A percentile compares a stretch with the other conserved stretches of the same genome.
phyloP scores from a whole-genome alignment of 2,888 invertebrate genomes.

The Trypoxylon attenuatum region DNA sequence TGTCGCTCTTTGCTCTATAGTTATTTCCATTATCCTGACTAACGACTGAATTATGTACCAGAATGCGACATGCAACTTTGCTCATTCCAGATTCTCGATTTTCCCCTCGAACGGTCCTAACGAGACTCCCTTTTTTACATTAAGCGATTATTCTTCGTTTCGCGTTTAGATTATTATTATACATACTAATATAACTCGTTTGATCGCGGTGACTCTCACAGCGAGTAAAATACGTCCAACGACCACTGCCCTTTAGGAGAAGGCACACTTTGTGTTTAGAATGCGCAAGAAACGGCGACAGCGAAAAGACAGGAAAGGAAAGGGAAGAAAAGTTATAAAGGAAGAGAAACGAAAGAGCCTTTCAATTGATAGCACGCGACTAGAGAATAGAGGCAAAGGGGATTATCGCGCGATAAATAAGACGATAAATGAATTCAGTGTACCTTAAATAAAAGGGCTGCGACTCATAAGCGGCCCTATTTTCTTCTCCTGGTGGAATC shows the following conservation, averaged over 20 bases:
- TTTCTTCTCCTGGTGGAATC: slow-evolving; percentile 28
- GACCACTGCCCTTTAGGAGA: slow-evolving; percentile 44
- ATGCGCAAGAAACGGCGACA: slow-evolving; percentile 3
- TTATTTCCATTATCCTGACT: not conserved
- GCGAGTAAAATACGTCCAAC: slow-evolving; percentile 50
- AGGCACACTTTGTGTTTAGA: no score
- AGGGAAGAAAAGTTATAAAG: not conserved
- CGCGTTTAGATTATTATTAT: slow-evolving; percentile 3
- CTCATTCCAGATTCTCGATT: slow-evolving; percentile 31
- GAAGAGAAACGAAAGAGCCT: not conserved
- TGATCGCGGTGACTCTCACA: slow-evolving; percentile 23
- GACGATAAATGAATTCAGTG: slow-evolving; percentile 7
- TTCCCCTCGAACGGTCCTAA: slow-evolving; percentile 34
- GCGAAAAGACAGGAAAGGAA: not conserved
- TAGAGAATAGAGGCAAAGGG: not conserved
- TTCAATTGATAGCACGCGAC: no score
- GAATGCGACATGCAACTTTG: slow-evolving; percentile 8
- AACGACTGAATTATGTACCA: slow-evolving; percentile 15
- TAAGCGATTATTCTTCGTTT: slow-evolving; percentile 13
- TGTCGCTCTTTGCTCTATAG: not conserved
- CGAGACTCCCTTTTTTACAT: slow-evolving; percentile 29
- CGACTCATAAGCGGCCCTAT: slow-evolving; percentile 21
- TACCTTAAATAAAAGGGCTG: slow-evolving; percentile 12
- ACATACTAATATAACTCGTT: slow-evolving; percentile 24
- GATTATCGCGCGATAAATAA: not conserved